Evolutionary conservation across 2,888 invertebrate genomes (phyloP).

Genomic region (Phalangium opilio): DNA sequence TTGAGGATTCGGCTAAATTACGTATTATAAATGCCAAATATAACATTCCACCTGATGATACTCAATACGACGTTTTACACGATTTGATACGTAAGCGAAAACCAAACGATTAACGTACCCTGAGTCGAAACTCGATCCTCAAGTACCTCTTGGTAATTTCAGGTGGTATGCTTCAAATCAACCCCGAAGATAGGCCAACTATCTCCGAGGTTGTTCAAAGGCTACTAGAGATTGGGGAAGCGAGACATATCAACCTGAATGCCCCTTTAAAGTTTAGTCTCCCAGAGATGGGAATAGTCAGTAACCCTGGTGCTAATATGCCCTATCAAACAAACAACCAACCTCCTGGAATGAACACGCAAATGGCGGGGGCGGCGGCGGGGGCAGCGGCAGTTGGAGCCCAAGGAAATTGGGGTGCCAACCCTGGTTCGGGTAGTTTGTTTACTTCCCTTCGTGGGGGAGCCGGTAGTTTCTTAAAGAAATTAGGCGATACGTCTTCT

Average conservation of each 20-base stretch:
- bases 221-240: slow-evolving; percentile 74
- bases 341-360: not conserved
- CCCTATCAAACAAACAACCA: no score
- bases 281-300: slow-evolving; percentile 18
- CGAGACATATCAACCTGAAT: slow-evolving; percentile 62
- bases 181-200: slow-evolving; percentile 64
- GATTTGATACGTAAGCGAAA: slow-evolving; percentile 74
- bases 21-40: slow-evolving; percentile 94
- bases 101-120: slow-evolving; percentile 6
- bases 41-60: slow-evolving; percentile 60
- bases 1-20: slow-evolving; percentile 83
- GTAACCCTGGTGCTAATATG: slow-evolving; percentile 6
- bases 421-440: slow-evolving; percentile 1
- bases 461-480: slow-evolving; percentile 80
- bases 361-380: no score
- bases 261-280: slow-evolving; percentile 51
- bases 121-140: no score
- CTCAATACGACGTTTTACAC: slow-evolving; percentile 66
- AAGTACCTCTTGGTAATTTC: slow-evolving; percentile 2
- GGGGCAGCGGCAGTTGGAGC: no score
- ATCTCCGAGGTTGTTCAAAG: slow-evolving; percentile 67
- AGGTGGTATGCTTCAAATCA: slow-evolving; percentile 39
- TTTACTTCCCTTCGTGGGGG: slow-evolving; percentile 62
- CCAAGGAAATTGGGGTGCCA: no score
- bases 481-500: slow-evolving; percentile 30